These are phyloP conservation scores for Sthenelais limicola DNA, from an alignment of 2,888 invertebrate species.

Conservation along the genomic window DNA sequence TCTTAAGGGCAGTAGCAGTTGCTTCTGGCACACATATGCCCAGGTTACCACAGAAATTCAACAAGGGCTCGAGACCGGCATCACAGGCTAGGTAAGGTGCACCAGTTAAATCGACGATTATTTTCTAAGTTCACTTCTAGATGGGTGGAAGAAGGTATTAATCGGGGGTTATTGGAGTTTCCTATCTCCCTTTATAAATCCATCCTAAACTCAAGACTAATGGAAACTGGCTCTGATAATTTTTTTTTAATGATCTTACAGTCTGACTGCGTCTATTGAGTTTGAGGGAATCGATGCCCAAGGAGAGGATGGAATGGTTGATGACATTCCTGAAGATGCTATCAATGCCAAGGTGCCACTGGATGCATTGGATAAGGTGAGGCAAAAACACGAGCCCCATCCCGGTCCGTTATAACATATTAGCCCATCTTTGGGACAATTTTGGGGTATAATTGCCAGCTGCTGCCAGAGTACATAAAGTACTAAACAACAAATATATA, in stretches of 20 bases:
- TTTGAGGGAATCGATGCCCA: constrained; percentile 33
- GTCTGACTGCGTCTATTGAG: constrained; percentile 40
- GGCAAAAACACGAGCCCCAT: too few relatives aligned
- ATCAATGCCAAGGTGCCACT: constrained; percentile 62
- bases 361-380: constrained; percentile 60
- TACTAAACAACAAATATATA: too few relatives aligned
- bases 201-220: too few relatives aligned
- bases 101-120: too few relatives aligned
- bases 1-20: constrained; percentile 70
- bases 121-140: too few relatives aligned
- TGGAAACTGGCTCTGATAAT: too few relatives aligned
- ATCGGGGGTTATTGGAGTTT: too few relatives aligned
- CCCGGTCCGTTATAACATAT: background rate
- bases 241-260: background rate
- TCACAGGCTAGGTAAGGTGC: constrained; percentile 44
- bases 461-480: constrained; percentile 1
- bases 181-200: too few relatives aligned
- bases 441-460: background rate
- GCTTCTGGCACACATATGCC: constrained; percentile 66
- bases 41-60: constrained; percentile 33
- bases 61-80: constrained; percentile 33
- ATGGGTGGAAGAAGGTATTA: too few relatives aligned
- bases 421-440: too few relatives aligned
- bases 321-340: constrained; percentile 65
- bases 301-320: constrained; percentile 36